A percentile compares a stretch with the other conserved stretches of the same genome.
These are phyloP conservation scores for Theristus sp. DNA, from an alignment of 2,888 invertebrate genomes.

Conservation along the genomic window DNA sequence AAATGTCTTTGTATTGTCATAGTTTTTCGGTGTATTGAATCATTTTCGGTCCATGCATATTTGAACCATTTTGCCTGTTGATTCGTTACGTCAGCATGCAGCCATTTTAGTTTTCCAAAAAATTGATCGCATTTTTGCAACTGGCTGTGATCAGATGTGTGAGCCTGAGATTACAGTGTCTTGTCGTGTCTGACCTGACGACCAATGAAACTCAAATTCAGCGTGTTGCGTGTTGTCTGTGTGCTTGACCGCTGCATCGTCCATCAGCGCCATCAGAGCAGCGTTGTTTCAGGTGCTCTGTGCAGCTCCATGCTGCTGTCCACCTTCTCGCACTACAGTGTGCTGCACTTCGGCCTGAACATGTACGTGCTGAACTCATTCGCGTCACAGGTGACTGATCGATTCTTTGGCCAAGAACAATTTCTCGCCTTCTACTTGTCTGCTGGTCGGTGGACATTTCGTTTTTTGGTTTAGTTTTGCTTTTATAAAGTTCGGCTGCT, in stretches of 20 bases:
- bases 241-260: too few species aligned
- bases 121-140: neutral
- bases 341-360: conserved; percentile 68
- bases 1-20: too few species aligned
- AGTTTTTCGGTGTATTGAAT: too few species aligned
- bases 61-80: too few species aligned
- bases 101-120: too few species aligned
- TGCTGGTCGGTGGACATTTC: conserved; percentile 40
- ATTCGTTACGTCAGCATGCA: too few species aligned
- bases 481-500: conserved; percentile 2
- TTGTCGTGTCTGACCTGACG: too few species aligned
- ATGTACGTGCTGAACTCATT: conserved; percentile 90
- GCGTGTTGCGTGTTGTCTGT: too few species aligned
- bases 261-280: too few species aligned
- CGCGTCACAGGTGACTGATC: conserved; percentile 33
- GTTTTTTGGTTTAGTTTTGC: neutral
- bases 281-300: too few species aligned
- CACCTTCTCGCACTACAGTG: conserved; percentile 78
- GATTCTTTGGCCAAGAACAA: conserved; percentile 32
- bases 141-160: neutral
- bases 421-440: conserved; percentile 72
- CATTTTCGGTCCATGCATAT: too few species aligned
- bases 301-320: conserved; percentile 77
- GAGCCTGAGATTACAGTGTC: neutral
- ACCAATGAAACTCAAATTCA: too few species aligned